These are phyloP conservation scores for Cerceris rybyensis DNA, from an alignment of 2,888 invertebrate species.

Conservation along the genomic window DNA sequence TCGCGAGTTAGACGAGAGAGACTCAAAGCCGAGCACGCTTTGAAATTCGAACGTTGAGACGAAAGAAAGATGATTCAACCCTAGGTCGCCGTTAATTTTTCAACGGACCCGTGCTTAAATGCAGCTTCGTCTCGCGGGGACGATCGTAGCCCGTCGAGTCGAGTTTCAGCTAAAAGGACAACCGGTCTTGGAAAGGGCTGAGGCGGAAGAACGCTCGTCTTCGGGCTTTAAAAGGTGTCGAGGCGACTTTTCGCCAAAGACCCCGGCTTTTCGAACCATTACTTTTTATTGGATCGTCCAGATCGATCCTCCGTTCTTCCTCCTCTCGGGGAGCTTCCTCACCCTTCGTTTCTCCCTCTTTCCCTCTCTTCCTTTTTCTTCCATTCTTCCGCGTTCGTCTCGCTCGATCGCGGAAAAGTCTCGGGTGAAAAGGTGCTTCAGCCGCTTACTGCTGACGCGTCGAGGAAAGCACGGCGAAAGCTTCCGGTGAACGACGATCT, in stretches of 20 bases:
- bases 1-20: no score
- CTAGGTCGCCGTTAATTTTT: slow-evolving; percentile 59
- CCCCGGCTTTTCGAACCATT: slow-evolving; percentile 72
- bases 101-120: slow-evolving; percentile 63
- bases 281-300: slow-evolving; percentile 70
- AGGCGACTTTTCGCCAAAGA: slow-evolving; percentile 76
- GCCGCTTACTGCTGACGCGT: slow-evolving; percentile 53
- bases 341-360: slow-evolving; percentile 21
- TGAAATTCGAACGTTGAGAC: slow-evolving; percentile 43
- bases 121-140: slow-evolving; percentile 65
- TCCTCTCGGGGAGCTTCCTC: slow-evolving; percentile 11
- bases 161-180: slow-evolving; percentile 64
- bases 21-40: slow-evolving; percentile 23
- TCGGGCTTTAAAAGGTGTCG: slow-evolving; percentile 75
- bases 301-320: slow-evolving; percentile 47
- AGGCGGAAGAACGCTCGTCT: slow-evolving; percentile 64
- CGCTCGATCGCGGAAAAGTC: slow-evolving; percentile 58
- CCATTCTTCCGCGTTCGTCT: slow-evolving; percentile 18
- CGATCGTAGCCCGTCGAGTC: slow-evolving; percentile 67
- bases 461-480: slow-evolving; percentile 17
- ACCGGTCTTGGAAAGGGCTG: slow-evolving; percentile 41
- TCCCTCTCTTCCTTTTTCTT: slow-evolving; percentile 31
- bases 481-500: slow-evolving; percentile 56
- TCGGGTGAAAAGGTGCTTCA: slow-evolving; percentile 53
- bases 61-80: slow-evolving; percentile 40